Base-by-base conservation (phyloP, 2,113 vertebrate species). In the Jaculus jaculus region DNA sequence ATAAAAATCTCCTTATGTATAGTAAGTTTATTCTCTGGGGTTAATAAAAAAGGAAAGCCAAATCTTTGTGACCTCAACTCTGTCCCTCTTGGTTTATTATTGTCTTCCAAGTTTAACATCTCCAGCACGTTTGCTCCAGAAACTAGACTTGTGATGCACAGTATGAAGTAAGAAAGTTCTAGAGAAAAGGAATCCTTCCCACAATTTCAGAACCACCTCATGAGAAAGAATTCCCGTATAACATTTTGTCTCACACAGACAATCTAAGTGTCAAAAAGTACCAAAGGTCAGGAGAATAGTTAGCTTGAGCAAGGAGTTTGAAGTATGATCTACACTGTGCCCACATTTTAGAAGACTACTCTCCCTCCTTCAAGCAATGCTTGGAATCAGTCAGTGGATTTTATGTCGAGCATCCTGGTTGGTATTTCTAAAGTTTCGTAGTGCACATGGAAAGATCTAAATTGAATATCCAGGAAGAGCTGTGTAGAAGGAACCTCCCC, bases 391-490 rank as follows among this genome's bases (percentile, higher is more conserved):
- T 85, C 73, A 84, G 37, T 88, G 16, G 93, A 81, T 87, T 87
- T 88, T 84, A 3, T 92, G 65, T 61, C 65, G 74, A 24, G 23
- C 92, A 23, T 95, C 68, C 79, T 92, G n/a, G 32, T 87, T 89
- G 42, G 23, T 89, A 69, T 84, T 92, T 89, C 90, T 88, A 21
- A 80, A 81, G 75, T 81, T 39, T 92, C n/a, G 92, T 47, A 89
- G 82, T 47, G 42, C 42, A 87, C n/a, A 84, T n/a, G 39, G 61
- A 68, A 89, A 84, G 30, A 80, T 92, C 28, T 87, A 80, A 88
- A 63, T 42, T 90, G 18, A 73, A 8, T 81, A 80, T 58, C 69
- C 39, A 71, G 32, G 17, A 26, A 84, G 89, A 72, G 21, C 20
- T 69, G 58, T 90, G 18, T 79, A 39, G 51, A 80, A 26, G 30